These are phyloP conservation scores for Fratercula arctica DNA, from an alignment of 2,797 vertebrate genomes.

Conservation along the genomic window DNA sequence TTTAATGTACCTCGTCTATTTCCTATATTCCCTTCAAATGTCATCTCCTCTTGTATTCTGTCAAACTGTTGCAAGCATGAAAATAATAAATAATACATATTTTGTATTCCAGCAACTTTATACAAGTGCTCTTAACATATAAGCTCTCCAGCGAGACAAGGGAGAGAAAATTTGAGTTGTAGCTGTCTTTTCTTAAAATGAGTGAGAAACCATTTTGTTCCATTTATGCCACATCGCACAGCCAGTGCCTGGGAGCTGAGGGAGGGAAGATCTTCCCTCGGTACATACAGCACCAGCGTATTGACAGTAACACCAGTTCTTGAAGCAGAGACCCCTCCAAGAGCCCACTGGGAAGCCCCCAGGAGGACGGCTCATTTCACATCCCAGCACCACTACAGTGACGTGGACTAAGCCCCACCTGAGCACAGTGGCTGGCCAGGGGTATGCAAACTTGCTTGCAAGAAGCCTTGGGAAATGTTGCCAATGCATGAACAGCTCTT, in stretches of 20 bases:
- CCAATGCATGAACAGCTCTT: not conserved
- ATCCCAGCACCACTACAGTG: accelerated
- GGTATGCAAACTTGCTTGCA: not conserved
- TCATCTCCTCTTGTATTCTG: not conserved
- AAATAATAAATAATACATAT: conserved; percentile 50
- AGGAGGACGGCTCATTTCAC: not conserved
- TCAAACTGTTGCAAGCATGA: not conserved
- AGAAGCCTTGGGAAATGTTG: not conserved
- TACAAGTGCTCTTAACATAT: conserved; percentile 5
- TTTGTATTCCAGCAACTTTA: not conserved
- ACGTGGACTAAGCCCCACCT: not conserved
- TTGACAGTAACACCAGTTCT: not conserved
- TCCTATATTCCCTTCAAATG: not conserved
- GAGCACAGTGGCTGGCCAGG: not conserved
- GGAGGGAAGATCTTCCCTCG: not conserved
- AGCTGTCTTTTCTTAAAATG: not conserved
- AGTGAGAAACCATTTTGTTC: not conserved
- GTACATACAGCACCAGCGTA: not conserved
- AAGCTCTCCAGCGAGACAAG: not conserved
- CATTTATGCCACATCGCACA: not conserved
- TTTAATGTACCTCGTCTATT: conserved; percentile 6
- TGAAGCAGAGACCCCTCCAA: not conserved
- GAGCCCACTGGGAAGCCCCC: accelerated
- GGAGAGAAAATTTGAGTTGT: conserved; percentile 18
- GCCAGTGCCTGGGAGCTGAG: accelerated